Conservation (phyloP, 2,797 vertebrate genomes). For the Notoglanidium macrostoma region DNA sequence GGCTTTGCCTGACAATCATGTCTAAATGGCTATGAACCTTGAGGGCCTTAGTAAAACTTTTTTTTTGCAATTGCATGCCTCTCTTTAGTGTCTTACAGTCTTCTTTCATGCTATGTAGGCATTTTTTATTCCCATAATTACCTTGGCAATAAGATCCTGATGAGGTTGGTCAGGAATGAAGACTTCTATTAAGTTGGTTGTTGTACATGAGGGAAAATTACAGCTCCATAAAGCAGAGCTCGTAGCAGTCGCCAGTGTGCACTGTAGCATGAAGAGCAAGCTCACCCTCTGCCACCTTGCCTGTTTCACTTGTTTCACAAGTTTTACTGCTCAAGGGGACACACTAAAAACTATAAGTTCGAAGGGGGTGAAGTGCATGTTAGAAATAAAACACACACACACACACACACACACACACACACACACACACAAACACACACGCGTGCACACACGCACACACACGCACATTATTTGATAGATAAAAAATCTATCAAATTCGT, state of each 20-base stretch:
- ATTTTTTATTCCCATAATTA: conserved; percentile 81
- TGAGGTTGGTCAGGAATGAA: conserved; percentile 85
- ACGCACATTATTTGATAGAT: not conserved
- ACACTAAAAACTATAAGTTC: not conserved
- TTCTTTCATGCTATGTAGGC: conserved; percentile 66
- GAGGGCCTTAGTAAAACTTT: not conserved
- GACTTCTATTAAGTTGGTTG: conserved; percentile 84
- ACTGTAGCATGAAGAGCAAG: conserved; percentile 78
- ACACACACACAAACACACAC: too few species aligned
- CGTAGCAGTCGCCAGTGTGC: conserved; percentile 77
- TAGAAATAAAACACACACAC: not conserved
- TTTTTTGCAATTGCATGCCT: not conserved
- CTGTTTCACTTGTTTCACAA: conserved; percentile 68
- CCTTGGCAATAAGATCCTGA: conserved; percentile 79
- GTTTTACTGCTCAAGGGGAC: conserved; percentile 61
- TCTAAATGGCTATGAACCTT: not conserved
- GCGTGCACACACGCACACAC: not conserved
- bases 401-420: not conserved
- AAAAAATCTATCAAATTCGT: not conserved
- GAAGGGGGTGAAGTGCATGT: not conserved
- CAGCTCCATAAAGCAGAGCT: conserved; percentile 78
- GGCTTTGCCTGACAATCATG: not conserved
- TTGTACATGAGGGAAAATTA: conserved; percentile 80
- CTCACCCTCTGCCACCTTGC: conserved; percentile 64
- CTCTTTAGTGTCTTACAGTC: not conserved